phyloP scores from a whole-genome alignment of 2,113 vertebrate genomes.

The Lichenostomus cassidix region DNA sequence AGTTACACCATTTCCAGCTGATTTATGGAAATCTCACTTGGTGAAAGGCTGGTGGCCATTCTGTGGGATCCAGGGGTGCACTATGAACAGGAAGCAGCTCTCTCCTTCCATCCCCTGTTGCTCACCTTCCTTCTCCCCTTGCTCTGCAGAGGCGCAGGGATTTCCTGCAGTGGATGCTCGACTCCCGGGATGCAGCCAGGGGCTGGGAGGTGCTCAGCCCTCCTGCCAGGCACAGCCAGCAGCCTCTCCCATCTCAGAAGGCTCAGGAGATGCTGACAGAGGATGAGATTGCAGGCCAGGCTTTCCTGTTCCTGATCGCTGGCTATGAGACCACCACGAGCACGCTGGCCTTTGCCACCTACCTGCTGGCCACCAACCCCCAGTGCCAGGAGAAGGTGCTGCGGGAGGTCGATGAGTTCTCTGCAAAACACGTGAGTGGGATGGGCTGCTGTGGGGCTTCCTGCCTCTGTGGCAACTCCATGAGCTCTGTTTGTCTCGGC shows the following conservation, averaged over 20 bases:
- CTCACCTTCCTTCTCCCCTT: background rate
- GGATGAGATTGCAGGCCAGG: slow-evolving; percentile 90
- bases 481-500: background rate
- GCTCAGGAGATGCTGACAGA: slow-evolving; percentile 74
- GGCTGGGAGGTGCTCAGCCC: slow-evolving; percentile 69
- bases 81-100: background rate
- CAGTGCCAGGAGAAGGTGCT: slow-evolving; percentile 84
- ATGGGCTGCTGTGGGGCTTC: background rate
- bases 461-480: background rate
- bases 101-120: background rate
- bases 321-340: slow-evolving; percentile 90
- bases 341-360: slow-evolving; percentile 85
- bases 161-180: slow-evolving; percentile 92
- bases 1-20: background rate
- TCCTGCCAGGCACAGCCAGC: background rate
- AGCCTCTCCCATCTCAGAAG: background rate
- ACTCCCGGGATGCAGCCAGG: slow-evolving; percentile 66
- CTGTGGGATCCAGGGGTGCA: background rate
- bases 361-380: slow-evolving; percentile 86
- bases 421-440: slow-evolving; percentile 81
- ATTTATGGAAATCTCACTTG: fast-evolving
- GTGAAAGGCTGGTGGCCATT: background rate
- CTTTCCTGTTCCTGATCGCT: slow-evolving; percentile 89
- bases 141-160: slow-evolving; percentile 83
- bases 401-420: slow-evolving; percentile 85